Evolutionary conservation across 1,140 invertebrate genomes (phyloP).

Genomic region (Heterodera schachtii): DNA sequence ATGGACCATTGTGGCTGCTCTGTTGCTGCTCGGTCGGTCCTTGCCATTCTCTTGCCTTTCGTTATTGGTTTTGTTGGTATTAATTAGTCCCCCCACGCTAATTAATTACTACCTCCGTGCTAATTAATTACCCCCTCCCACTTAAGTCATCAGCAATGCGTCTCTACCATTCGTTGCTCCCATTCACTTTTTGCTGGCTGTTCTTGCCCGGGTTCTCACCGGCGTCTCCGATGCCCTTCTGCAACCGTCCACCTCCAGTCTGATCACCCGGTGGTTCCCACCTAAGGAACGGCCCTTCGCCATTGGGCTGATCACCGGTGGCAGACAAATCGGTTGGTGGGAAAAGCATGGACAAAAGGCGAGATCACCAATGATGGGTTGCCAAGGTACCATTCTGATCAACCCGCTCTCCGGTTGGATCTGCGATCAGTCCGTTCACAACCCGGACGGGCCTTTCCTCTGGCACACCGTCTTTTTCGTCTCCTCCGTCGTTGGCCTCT

Average conservation of each 20-base stretch:
- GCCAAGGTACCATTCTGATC: slow-evolving; percentile 59
- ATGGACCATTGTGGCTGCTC: slow-evolving; percentile 56
- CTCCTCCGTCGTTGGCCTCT: slow-evolving; percentile 54
- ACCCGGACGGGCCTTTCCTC: slow-evolving; percentile 44
- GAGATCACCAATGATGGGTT: not conserved
- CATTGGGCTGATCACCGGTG: slow-evolving; percentile 62
- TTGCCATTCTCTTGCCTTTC: not conserved
- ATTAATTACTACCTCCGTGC: not conserved
- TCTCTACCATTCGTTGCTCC: slow-evolving; percentile 53
- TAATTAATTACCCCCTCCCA: not conserved
- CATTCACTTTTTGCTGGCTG: slow-evolving; percentile 50
- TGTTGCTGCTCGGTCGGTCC: slow-evolving; percentile 43
- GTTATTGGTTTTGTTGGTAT: not conserved
- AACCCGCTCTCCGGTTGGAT: slow-evolving; percentile 57
- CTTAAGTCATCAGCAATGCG: slow-evolving; percentile 53
- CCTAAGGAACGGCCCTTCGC: slow-evolving; percentile 64
- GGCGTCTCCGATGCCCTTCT: slow-evolving; percentile 61
- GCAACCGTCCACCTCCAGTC: slow-evolving; percentile 54
- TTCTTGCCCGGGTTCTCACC: slow-evolving; percentile 58
- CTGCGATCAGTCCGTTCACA: slow-evolving; percentile 34
- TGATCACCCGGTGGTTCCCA: slow-evolving; percentile 65
- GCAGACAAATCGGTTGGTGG: slow-evolving; percentile 58
- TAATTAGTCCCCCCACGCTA: too few relatives aligned
- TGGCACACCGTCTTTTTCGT: slow-evolving; percentile 65
- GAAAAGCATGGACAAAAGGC: not conserved